Base-by-base conservation (phyloP, 2,797 vertebrate species). In the Pagetopsis macropterus region DNA sequence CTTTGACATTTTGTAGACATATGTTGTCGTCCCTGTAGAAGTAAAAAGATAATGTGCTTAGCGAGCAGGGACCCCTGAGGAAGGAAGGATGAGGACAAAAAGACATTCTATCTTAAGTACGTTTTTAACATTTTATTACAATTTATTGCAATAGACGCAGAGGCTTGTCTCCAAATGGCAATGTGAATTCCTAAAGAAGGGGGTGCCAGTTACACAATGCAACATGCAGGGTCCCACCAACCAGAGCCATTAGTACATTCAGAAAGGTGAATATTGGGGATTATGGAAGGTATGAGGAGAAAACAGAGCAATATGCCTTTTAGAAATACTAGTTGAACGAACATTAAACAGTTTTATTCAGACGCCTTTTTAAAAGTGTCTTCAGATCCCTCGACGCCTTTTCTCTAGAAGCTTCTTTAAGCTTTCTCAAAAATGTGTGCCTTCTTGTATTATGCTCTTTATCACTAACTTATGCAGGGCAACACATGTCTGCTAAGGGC, bases 91-190 rank as follows among this genome's bases (percentile, higher is more conserved):
- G 44, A 68, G 51, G 59, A 64, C 61, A 64, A 50, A 61, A 43
- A 31, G 19, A 37, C 67, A 76, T 74, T 82, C 31, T 57, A 2
- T 44, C 57, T 78, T 68, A 65, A 66, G 62, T 73, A 6, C 65
- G 40, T 78, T 86, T 86, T 88, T 68, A 69, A 78, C 73, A 73
- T 83, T 51, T 75, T 62, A 78, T 77, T 67, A 27, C 7, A 19
- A 81, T 79, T 79, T 79, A 68, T 63, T 48, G 64, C 76, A 31
- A n/a, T 55, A 44, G n/a, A 83, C 65, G 69, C 31, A 27, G 55
- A 46, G 9, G 2, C 44, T 72, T 21, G n/a, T 68, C 62, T 80
- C 48, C 40, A 73, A 85, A 74, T 49, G 23, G 67, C 33, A 52
- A 50, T 14, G 48, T 59, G 52, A 62, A 70, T 79, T 58, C 57